Conservation (phyloP, 2,888 invertebrate genomes). For the Mellilla xanthometata region DNA sequence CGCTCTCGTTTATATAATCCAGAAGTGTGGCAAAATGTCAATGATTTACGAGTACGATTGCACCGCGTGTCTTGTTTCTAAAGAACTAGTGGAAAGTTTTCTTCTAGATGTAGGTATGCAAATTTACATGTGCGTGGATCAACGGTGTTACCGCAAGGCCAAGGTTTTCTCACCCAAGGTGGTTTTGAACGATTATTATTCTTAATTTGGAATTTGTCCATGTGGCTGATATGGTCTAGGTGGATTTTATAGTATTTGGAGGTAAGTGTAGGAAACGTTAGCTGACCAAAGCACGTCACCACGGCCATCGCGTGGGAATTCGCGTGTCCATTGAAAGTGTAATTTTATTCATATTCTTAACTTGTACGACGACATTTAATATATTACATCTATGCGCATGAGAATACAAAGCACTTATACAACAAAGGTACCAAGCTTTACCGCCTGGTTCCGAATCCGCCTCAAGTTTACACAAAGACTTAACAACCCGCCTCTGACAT, state of each 20-base stretch:
- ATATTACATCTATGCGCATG: conserved; percentile 31
- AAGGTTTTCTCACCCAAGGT: conserved; percentile 2
- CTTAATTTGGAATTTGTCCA: background rate
- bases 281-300: conserved; percentile 15
- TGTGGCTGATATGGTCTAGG: conserved; percentile 3
- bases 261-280: too few relatives aligned
- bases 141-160: background rate
- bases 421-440: conserved; percentile 38
- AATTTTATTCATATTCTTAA: conserved; percentile 58
- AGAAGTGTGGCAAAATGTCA: conserved; percentile 15
- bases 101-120: conserved; percentile 2
- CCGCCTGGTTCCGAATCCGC: conserved; percentile 10
- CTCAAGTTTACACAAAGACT: conserved; percentile 22
- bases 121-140: background rate
- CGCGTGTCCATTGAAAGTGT: conserved; percentile 49
- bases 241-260: background rate
- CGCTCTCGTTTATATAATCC: conserved; percentile 3
- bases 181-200: background rate
- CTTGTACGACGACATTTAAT: conserved; percentile 43
- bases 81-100: conserved; percentile 11
- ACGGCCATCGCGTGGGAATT: conserved; percentile 60
- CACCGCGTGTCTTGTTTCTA: conserved; percentile 7
- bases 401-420: conserved; percentile 35
- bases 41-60: conserved; percentile 11
- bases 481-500: conserved; percentile 20